Conservation (phyloP, 2,888 invertebrate species). For the Rhagium mordax region DNA sequence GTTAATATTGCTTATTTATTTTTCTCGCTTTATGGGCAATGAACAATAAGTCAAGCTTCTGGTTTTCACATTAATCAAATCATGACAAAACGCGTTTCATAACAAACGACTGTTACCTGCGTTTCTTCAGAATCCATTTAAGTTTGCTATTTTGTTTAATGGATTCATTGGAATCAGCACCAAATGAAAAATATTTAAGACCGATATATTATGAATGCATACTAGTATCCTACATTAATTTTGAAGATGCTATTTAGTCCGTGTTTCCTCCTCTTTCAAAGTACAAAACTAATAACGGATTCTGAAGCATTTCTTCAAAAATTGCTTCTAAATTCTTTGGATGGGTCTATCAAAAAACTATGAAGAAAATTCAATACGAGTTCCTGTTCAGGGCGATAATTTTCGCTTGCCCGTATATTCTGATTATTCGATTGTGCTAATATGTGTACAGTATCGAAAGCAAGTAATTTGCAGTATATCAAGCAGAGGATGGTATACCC, state of each 20-base stretch:
- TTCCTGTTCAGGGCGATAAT: too few relatives aligned
- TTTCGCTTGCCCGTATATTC: background rate
- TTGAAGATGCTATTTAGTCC: too few relatives aligned
- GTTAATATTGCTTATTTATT: background rate
- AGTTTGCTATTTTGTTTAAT: background rate
- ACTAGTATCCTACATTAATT: too few relatives aligned
- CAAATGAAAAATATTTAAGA: too few relatives aligned
- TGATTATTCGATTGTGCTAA: background rate
- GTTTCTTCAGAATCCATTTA: background rate
- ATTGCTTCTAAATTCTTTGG: too few relatives aligned
- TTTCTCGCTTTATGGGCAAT: background rate
- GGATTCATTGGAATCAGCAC: too few relatives aligned
- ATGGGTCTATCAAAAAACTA: too few relatives aligned
- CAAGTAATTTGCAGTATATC: conserved; percentile 62
- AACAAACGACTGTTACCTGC: background rate
- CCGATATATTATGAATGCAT: too few relatives aligned
- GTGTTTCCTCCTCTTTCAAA: too few relatives aligned
- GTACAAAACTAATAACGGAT: too few relatives aligned
- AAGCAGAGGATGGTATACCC: conserved; percentile 41
- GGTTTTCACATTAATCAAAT: background rate
- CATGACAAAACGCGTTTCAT: background rate
- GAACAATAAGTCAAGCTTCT: background rate
- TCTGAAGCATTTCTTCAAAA: too few relatives aligned
- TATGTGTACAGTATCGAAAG: conserved; percentile 29
- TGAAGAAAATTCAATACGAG: too few relatives aligned